A percentile compares a stretch with the other conserved stretches of the same genome.
Conservation (phyloP, 2,888 invertebrate species). For the Chrysolina haemoptera region DNA sequence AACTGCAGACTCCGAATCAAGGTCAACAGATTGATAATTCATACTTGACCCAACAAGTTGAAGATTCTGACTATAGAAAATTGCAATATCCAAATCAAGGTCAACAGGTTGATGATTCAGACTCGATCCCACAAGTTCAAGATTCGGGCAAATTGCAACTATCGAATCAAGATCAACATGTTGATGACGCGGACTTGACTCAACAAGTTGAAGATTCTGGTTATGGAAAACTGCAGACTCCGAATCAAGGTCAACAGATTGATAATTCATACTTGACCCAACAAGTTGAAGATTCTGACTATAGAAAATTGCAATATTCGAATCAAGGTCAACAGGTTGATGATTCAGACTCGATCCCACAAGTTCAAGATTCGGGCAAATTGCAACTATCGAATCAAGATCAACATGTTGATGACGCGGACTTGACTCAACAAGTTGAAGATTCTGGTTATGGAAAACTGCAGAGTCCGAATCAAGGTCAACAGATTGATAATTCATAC, state of each 20-base stretch:
- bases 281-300: neutral
- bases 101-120: slow-evolving; percentile 44
- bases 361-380: slow-evolving; percentile 45
- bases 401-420: slow-evolving; percentile 32
- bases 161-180: slow-evolving; percentile 29
- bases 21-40: slow-evolving; percentile 20
- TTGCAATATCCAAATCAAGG: slow-evolving; percentile 23
- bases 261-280: neutral
- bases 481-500: slow-evolving; percentile 45
- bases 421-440: slow-evolving; percentile 32
- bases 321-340: slow-evolving; percentile 37
- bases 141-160: neutral
- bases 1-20: slow-evolving; percentile 23
- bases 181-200: slow-evolving; percentile 24
- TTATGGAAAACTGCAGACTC: slow-evolving; percentile 17
- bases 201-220: slow-evolving; percentile 39
- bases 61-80: slow-evolving; percentile 18
- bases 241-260: slow-evolving; percentile 15
- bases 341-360: slow-evolving; percentile 52
- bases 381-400: slow-evolving; percentile 40
- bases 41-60: slow-evolving; percentile 23
- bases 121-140: slow-evolving; percentile 50
- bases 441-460: slow-evolving; percentile 27
- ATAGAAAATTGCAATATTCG: slow-evolving; percentile 22
- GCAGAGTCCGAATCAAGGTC: slow-evolving; percentile 31